Percentiles rank a stretch among this genome's conserved stretches.
Conservation (phyloP, 1,140 invertebrate species). For the Bathynomus jamesi region DNA sequence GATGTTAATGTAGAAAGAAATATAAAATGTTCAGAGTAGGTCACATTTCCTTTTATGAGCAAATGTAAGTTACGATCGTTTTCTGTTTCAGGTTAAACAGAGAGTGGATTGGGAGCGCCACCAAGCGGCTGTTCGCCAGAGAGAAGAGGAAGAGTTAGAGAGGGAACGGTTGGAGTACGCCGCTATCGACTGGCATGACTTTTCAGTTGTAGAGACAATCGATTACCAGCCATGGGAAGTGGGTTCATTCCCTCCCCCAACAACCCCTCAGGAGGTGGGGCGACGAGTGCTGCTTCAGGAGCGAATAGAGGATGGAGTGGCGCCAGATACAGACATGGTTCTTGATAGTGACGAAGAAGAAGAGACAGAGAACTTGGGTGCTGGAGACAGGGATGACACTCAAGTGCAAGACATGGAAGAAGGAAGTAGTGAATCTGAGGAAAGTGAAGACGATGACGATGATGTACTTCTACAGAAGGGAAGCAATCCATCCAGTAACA, state of each 20-base stretch:
- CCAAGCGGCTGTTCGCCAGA: constrained; percentile 80
- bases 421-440: constrained; percentile 46
- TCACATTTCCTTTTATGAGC: not conserved
- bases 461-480: constrained; percentile 37
- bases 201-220: constrained; percentile 98
- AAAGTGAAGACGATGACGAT: constrained; percentile 54
- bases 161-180: constrained; percentile 56
- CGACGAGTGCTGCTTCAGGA: constrained; percentile 67
- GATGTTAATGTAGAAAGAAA: too few relatives aligned
- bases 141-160: constrained; percentile 90
- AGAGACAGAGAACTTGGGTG: constrained; percentile 43
- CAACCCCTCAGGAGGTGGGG: constrained; percentile 92
- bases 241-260: constrained; percentile 92
- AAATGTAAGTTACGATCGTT: not conserved
- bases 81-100: constrained; percentile 68
- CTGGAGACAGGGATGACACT: constrained; percentile 45
- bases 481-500: not conserved
- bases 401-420: constrained; percentile 80
- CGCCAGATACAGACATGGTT: constrained; percentile 59
- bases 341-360: constrained; percentile 64
- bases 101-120: constrained; percentile 93
- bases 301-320: constrained; percentile 52
- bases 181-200: constrained; percentile 97
- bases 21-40: too few relatives aligned
- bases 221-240: constrained; percentile 96